Evolutionary conservation across 2,113 vertebrate genomes (phyloP), one percentile per base, ranked within the genome.

Genomic region (Salvelinus namaycush): DNA sequence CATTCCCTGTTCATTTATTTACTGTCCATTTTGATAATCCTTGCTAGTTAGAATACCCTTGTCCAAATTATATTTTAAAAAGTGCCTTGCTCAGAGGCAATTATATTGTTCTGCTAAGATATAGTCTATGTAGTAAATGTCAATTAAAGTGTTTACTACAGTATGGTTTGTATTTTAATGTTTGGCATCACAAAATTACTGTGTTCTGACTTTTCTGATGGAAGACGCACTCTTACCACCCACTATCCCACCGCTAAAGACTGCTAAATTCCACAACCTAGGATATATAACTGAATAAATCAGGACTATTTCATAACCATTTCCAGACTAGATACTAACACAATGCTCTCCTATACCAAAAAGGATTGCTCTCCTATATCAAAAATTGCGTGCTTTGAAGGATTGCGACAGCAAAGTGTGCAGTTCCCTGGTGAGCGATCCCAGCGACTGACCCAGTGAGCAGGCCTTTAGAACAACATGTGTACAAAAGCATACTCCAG

Each of bases 401-500:
- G 22, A 84, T 78, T 84, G 68, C 85, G 80, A 84, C 77, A 79
- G 87, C 59, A 62, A 62, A 22, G 59, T n/a, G n/a, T 22, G n/a
- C 59, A 62, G 22, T 62, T 62, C 59, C n/a, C 59, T 22, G 59
- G 59, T 22, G 20, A 62, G 18, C n/a, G 2, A 62, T n/a, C n/a
- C 81, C 77, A 84, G 80, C 44, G 81, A 84, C 82, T 88, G 74
- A 54, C 70, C 79, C 81, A 80, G 77, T 76, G 26, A 27, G 70
- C 66, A 14, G 20, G 62, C 74, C 76, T 68, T 82, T 73, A 76
- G 84, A 62, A 90, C 83, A 89, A 85, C 88, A 91, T 85, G 88
- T 83, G 88, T 69, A 69, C 79, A 64, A 87, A 87, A 81, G 81
- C 87, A 87, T 87, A 79, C 85, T 87, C 82, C 64, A 72, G 80